These are phyloP conservation scores for Nasua narica DNA, from an alignment of 2,797 vertebrate genomes.

Conservation along the genomic window DNA sequence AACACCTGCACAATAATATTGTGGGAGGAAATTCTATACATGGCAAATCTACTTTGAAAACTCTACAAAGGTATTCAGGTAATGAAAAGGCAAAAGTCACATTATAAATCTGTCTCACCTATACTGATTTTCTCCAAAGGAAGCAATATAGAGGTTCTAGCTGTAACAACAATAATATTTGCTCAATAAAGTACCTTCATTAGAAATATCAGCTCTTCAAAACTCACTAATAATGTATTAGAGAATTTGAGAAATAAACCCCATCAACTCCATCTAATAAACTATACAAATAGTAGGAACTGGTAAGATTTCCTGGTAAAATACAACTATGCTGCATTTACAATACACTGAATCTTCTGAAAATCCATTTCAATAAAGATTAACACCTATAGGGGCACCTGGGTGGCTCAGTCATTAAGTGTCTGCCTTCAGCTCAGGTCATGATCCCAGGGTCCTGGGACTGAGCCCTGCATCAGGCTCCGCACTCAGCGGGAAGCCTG, in stretches of 20 bases:
- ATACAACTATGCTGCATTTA: conserved; percentile 11
- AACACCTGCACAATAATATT: neutral
- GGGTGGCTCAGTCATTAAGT: no score
- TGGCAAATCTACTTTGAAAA: conserved; percentile 14
- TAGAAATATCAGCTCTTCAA: conserved; percentile 38
- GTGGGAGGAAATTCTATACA: neutral
- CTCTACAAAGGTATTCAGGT: conserved; percentile 21
- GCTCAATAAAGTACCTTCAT: conserved; percentile 43
- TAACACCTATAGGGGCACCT: neutral
- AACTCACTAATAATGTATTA: neutral
- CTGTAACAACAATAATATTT: conserved; percentile 48
- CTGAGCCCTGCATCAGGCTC: no score
- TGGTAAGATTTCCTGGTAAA: neutral
- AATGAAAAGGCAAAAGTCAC: conserved; percentile 50
- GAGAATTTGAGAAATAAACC: conserved; percentile 16
- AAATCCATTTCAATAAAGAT: neutral
- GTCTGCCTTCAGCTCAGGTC: no score
- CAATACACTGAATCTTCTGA: neutral
- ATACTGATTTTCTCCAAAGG: conserved; percentile 57
- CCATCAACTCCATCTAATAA: conserved; percentile 12
- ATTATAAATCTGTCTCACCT: conserved; percentile 54
- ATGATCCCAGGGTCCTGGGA: no score
- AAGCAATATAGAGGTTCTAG: conserved; percentile 48
- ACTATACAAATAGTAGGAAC: neutral
- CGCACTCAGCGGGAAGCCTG: no score